These are phyloP conservation scores for Sebastes hubbsi DNA, from an alignment of 2,797 vertebrate species.

Conservation along the genomic window DNA sequence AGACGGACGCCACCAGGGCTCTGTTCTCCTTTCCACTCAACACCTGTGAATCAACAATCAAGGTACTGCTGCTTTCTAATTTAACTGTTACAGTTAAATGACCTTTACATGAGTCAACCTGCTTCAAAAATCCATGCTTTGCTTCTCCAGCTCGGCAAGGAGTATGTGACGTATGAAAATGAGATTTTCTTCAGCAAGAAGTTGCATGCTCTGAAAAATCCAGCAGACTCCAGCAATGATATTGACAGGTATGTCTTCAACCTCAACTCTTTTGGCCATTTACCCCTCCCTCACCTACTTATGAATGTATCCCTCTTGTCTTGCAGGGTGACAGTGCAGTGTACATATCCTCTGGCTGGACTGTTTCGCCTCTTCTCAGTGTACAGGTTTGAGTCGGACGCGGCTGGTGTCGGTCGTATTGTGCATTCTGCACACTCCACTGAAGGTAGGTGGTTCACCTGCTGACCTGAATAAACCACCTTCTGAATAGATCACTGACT, in stretches of 20 bases:
- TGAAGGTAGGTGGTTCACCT: background rate
- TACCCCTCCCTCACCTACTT: background rate
- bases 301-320: background rate
- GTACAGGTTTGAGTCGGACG: slow-evolving; percentile 59
- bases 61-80: slow-evolving; percentile 39
- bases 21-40: slow-evolving; percentile 82
- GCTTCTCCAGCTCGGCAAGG: slow-evolving; percentile 60
- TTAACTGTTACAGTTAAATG: background rate
- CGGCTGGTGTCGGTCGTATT: slow-evolving; percentile 42
- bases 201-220: background rate
- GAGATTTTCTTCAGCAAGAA: slow-evolving; percentile 74
- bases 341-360: slow-evolving; percentile 76
- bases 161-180: slow-evolving; percentile 82
- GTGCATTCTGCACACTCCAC: background rate
- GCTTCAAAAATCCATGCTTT: fast-evolving
- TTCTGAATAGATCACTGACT: too few species aligned
- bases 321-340: slow-evolving; percentile 76
- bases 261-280: background rate
- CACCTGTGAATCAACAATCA: slow-evolving; percentile 78
- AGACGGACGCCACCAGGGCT: slow-evolving; percentile 62
- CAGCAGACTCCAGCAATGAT: background rate
- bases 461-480: background rate
- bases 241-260: background rate
- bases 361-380: slow-evolving; percentile 62
- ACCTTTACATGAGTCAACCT: too few species aligned